Evolutionary conservation across 1,140 invertebrate species (phyloP), one percentile per base, ranked within the genome.

Genomic region (Semibalanus balanoides): DNA sequence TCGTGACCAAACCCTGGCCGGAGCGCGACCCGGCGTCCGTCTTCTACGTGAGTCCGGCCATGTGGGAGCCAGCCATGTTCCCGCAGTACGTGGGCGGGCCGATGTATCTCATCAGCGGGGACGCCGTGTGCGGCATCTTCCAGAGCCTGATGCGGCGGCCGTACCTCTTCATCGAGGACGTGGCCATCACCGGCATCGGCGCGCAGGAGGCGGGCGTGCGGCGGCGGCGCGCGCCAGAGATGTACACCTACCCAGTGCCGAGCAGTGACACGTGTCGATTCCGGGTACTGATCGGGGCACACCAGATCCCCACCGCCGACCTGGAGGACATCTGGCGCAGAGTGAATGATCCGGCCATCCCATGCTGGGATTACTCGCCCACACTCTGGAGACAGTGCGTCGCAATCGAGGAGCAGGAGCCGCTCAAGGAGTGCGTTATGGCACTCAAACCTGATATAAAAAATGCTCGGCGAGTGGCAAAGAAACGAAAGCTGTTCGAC

Each of bases 161-260:
- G 7, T 94, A 93, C 83, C 86, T 95, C 75, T 92, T 93, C 79
- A 85, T 96, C 29, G 93, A 96, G 83, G 93, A 96, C 84, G 94
- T 95, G n/a, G 94, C 92, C 82, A 88, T 91, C 64, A 95, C 93
- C 35, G 94, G 94, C 29, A 92, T 95, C 77, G 89, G 95, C 27
- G 93, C 92, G 14, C 87, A 90, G 80, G 86, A 87, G 75, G 80
- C 93, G 17, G 87, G 87, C 51, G 87, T 94, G 28, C 88, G 87
- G 79, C 51, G 51, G 7, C 11, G 22, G 22, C 51, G 51, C 11
- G 51, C 51, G 51, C 51, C 51, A 14, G 51, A 64, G 51, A 64
- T 64, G 11, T 64, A 22, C 51, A 64, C 51, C 51, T 64, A 64
- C 51, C 51, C 11, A 1, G 51, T 64, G 22, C 51, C 51, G 1